These are phyloP conservation scores for Sparidentex hasta DNA, from an alignment of 2,797 vertebrate species.

Conservation along the genomic window DNA sequence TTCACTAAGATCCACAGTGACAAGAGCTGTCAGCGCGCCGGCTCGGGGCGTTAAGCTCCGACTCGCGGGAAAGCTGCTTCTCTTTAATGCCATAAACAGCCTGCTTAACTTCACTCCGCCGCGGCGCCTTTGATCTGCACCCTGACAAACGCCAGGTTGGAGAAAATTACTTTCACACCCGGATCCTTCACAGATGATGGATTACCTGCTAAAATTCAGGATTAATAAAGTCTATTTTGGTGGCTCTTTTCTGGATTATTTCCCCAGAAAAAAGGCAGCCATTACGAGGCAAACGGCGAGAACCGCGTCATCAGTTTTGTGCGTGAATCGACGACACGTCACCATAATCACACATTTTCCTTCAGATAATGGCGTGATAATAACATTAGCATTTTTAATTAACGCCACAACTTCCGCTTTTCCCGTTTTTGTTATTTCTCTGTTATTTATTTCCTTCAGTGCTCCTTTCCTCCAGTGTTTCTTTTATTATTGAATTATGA, in stretches of 20 bases:
- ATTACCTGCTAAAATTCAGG: slow-evolving; percentile 14
- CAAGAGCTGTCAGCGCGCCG: slow-evolving; percentile 52
- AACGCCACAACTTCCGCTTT: not conserved
- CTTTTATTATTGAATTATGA: not conserved
- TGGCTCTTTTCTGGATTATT: not conserved
- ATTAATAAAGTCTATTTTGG: not conserved
- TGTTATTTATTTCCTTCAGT: not conserved
- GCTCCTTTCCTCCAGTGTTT: not conserved
- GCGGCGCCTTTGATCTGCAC: slow-evolving; percentile 48
- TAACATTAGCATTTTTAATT: not conserved
- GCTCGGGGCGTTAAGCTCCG: slow-evolving; percentile 41
- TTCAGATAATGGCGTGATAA: not conserved
- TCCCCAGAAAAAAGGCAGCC: not conserved
- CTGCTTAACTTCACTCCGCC: slow-evolving; percentile 49
- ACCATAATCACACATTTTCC: not conserved
- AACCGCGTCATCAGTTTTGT: not conserved
- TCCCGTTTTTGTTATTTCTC: not conserved
- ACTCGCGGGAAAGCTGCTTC: slow-evolving; percentile 42
- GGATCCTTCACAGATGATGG: slow-evolving; percentile 22
- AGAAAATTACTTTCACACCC: slow-evolving; percentile 27
- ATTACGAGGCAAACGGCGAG: not conserved
- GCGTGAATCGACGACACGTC: not conserved
- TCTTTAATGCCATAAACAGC: slow-evolving; percentile 59
- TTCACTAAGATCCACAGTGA: slow-evolving; percentile 52
- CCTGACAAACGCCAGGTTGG: slow-evolving; percentile 52